phyloP scores from a whole-genome alignment of 1,140 invertebrate genomes.

The Drosophila paulistorum region DNA sequence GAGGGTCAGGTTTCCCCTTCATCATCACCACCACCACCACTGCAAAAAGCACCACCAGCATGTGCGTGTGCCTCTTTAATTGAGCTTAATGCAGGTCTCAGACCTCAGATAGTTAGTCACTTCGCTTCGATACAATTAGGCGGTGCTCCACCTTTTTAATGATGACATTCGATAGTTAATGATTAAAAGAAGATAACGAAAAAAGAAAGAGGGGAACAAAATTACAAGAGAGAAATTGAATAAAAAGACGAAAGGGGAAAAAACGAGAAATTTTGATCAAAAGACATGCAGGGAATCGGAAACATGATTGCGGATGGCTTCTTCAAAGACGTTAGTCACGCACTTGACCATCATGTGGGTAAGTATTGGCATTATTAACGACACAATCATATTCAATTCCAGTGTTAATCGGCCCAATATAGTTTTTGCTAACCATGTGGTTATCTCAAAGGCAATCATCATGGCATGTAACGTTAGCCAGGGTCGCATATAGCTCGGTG shows the following conservation, averaged over 20 bases:
- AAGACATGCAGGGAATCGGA: constrained; percentile 19
- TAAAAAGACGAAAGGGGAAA: no score
- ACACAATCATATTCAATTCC: background rate
- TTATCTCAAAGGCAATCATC: constrained; percentile 23
- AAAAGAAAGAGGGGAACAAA: background rate
- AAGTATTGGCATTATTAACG: constrained; percentile 11
- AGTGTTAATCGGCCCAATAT: constrained; percentile 6
- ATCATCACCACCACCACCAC: background rate
- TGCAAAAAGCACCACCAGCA: background rate
- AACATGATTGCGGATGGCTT: constrained; percentile 21
- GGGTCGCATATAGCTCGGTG: constrained; percentile 18
- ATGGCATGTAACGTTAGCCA: constrained; percentile 22
- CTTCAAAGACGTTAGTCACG: constrained; percentile 39
- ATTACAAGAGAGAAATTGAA: background rate
- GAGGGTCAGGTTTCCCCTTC: constrained; percentile 2
- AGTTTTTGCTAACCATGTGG: background rate
- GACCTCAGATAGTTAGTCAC: constrained; percentile 3
- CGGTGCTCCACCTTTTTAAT: constrained; percentile 54
- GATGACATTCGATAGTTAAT: constrained; percentile 41
- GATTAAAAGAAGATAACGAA: background rate
- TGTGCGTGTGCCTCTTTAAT: constrained; percentile 32
- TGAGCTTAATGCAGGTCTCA: constrained; percentile 48
- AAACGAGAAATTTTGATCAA: background rate
- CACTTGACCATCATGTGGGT: constrained; percentile 39
- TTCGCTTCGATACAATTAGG: constrained; percentile 34